Evolutionary conservation across 2,888 invertebrate genomes (phyloP).

Genomic region (Drosophila peninsularis): DNA sequence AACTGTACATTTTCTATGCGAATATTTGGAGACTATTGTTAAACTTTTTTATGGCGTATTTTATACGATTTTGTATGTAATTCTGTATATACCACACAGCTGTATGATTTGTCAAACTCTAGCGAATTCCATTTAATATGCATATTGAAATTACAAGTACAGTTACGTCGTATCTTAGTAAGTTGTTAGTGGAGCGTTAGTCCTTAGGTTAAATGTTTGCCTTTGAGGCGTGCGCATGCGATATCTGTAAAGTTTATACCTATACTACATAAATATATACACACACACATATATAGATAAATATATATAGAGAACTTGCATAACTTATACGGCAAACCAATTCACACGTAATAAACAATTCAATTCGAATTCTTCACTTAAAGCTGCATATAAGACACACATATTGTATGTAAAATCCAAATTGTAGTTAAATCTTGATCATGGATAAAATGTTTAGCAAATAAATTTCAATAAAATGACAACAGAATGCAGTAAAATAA

Average conservation of each 20-base stretch:
- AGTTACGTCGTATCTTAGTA: constrained; percentile 46
- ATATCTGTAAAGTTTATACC: constrained; percentile 70
- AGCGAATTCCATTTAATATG: constrained; percentile 34
- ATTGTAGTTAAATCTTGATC: constrained; percentile 75
- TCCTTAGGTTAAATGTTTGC: constrained; percentile 55
- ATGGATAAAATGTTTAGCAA: constrained; percentile 71
- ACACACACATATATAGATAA: constrained; percentile 41
- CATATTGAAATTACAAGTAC: constrained; percentile 40
- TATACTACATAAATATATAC: constrained; percentile 36
- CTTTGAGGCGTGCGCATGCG: constrained; percentile 57
- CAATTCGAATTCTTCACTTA: constrained; percentile 43
- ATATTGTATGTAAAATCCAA: constrained; percentile 68
- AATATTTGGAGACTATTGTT: constrained; percentile 53
- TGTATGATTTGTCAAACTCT: constrained; percentile 45
- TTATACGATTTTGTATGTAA: constrained; percentile 71
- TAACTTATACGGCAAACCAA: constrained; percentile 34
- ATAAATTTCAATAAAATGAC: constrained; percentile 70
- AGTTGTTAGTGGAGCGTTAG: constrained; percentile 67
- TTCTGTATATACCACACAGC: constrained; percentile 56
- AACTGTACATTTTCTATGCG: constrained; percentile 68
- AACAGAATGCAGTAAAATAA: constrained; percentile 56
- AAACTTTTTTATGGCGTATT: constrained; percentile 65
- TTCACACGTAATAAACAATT: constrained; percentile 23
- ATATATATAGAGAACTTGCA: constrained; percentile 36
- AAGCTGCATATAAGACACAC: constrained; percentile 17